Evolutionary conservation across 2,797 vertebrate genomes (phyloP).

Genomic region (Tolypeutes matacus): DNA sequence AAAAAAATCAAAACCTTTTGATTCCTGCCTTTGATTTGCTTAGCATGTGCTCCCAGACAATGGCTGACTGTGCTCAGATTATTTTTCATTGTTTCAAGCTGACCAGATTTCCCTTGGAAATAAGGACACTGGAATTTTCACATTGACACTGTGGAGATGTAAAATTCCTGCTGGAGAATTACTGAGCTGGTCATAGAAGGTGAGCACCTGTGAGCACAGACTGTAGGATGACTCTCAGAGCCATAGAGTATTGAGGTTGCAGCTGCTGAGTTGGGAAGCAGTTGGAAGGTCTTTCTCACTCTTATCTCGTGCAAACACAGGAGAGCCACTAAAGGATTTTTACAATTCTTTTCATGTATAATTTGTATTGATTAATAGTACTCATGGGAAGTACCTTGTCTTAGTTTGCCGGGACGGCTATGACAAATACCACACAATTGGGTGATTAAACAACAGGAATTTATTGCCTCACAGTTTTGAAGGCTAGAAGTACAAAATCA

Average conservation of each 20-base stretch:
- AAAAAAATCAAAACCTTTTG: fast-evolving
- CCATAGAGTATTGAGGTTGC: conserved; percentile 69
- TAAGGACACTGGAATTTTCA: conserved; percentile 54
- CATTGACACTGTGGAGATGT: conserved; percentile 1
- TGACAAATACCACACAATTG: too few relatives aligned
- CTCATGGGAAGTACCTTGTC: conserved; percentile 70
- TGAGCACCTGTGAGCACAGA: conserved; percentile 77
- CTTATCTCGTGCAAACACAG: conserved; percentile 66
- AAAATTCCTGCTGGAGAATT: conserved; percentile 55
- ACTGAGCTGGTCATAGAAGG: conserved; percentile 44
- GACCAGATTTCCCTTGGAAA: conserved; percentile 71
- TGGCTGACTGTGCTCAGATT: neutral
- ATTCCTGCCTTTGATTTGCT: fast-evolving
- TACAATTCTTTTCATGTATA: conserved; percentile 79
- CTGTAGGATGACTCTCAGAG: conserved; percentile 57
- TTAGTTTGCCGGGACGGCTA: too few relatives aligned
- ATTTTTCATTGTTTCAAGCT: conserved; percentile 66
- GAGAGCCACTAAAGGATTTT: conserved; percentile 72
- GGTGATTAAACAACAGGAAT: too few relatives aligned
- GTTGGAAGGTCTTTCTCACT: conserved; percentile 73
- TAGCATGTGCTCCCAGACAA: neutral
- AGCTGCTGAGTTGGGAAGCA: conserved; percentile 79
- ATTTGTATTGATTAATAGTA: conserved; percentile 85
- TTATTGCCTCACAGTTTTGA: too few relatives aligned
- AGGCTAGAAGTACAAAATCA: too few relatives aligned